A percentile compares a stretch with the other conserved stretches of the same genome.
These are phyloP conservation scores for Ctena decussata DNA, from an alignment of 2,888 invertebrate genomes.

Conservation along the genomic window DNA sequence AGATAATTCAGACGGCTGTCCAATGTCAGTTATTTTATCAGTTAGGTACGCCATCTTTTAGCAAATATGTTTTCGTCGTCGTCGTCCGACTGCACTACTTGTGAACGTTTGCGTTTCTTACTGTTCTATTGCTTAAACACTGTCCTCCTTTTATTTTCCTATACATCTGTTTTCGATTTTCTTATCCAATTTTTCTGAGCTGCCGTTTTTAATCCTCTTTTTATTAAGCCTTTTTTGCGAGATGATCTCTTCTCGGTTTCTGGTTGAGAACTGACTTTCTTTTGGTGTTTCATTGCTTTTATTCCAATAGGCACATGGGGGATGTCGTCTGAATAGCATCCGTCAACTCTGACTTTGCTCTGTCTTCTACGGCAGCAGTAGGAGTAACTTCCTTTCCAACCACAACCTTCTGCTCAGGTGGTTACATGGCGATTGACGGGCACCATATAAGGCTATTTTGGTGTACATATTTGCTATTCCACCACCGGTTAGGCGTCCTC, in stretches of 20 bases:
- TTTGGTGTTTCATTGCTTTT: background rate
- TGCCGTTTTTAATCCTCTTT: background rate
- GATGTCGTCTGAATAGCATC: slow-evolving; percentile 9
- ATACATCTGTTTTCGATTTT: background rate
- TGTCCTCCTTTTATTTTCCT: background rate
- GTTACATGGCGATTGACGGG: slow-evolving; percentile 17
- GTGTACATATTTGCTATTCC: too few species aligned
- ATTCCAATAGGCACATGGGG: background rate
- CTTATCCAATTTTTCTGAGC: background rate
- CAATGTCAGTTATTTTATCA: background rate
- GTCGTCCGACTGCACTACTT: background rate
- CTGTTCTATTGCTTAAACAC: background rate
- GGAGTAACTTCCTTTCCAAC: slow-evolving; percentile 16
- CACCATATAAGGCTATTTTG: slow-evolving; percentile 18
- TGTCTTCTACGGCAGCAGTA: slow-evolving; percentile 30
- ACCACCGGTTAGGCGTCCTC: background rate
- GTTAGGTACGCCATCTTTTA: background rate
- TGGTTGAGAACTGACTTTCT: background rate
- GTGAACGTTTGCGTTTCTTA: background rate
- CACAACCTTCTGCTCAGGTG: background rate
- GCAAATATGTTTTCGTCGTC: background rate
- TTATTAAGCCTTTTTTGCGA: background rate
- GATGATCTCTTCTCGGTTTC: background rate
- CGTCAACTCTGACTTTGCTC: slow-evolving; percentile 33
- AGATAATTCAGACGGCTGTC: slow-evolving; percentile 13